phyloP scores from a whole-genome alignment of 2,797 vertebrate species.

The Hylomyscus alleni region DNA sequence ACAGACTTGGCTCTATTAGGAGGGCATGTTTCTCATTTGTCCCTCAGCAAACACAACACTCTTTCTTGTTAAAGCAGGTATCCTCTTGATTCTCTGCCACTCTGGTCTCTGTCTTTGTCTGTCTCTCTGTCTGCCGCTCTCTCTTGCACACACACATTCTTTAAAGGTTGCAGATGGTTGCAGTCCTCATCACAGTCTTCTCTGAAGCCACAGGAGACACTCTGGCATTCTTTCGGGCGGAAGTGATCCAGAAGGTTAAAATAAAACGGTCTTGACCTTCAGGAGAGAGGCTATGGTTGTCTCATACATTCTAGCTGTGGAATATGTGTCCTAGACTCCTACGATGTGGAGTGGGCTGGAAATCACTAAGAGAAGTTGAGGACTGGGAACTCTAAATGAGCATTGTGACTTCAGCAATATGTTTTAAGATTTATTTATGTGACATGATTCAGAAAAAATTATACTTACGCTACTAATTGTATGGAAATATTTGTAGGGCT shows the following conservation, averaged over 20 bases:
- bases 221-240: background rate
- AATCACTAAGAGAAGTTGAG: constrained; percentile 22
- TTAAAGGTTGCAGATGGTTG: background rate
- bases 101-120: background rate
- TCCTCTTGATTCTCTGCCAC: background rate
- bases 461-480: constrained; percentile 64
- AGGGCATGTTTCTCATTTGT: constrained; percentile 3
- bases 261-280: background rate
- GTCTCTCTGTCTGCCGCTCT: background rate
- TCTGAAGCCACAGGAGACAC: background rate
- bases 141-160: background rate
- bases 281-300: background rate
- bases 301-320: background rate
- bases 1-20: background rate
- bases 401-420: constrained; percentile 30
- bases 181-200: background rate
- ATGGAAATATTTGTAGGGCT: constrained; percentile 69
- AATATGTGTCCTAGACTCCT: background rate
- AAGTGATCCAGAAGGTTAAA: background rate
- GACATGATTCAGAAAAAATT: constrained; percentile 64
- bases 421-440: constrained; percentile 50
- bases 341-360: background rate
- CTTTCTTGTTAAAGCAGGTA: background rate
- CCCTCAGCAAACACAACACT: background rate
- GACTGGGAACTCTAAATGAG: background rate